These are phyloP conservation scores for Ctenosaura bakeri DNA, from an alignment of 2,797 vertebrate genomes.

Conservation along the genomic window DNA sequence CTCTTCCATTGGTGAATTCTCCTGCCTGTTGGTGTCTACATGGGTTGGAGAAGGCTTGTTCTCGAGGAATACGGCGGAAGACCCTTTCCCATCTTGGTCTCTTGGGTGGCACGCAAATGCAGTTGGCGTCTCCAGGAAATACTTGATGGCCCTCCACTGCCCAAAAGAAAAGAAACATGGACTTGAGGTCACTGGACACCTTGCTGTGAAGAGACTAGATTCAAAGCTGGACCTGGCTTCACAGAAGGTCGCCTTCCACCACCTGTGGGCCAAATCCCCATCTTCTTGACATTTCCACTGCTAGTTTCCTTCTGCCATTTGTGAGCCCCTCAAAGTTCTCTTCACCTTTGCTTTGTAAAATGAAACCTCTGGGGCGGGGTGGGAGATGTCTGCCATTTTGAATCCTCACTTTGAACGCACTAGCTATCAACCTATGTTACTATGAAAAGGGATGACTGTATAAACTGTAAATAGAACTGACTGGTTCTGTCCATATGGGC, in stretches of 20 bases:
- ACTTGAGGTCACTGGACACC: conserved; percentile 3
- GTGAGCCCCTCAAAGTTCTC: neutral
- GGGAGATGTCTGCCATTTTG: neutral
- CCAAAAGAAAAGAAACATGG: neutral
- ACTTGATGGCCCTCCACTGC: too few relatives aligned
- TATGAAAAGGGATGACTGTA: neutral
- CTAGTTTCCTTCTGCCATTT: neutral
- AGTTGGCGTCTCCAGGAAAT: too few relatives aligned
- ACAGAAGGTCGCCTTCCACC: neutral
- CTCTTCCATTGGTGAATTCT: neutral
- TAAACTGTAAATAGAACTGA: conserved; percentile 3
- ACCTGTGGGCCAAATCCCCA: neutral
- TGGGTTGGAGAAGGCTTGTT: neutral
- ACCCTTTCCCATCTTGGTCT: too few relatives aligned
- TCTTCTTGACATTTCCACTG: neutral
- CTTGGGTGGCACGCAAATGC: neutral
- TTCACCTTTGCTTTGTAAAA: conserved; percentile 17
- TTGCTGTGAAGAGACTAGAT: neutral
- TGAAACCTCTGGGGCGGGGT: neutral
- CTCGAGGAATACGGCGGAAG: neutral
- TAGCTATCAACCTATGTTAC: neutral
- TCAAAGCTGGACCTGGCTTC: too few relatives aligned
- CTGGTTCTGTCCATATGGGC: neutral
- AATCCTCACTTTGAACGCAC: neutral
- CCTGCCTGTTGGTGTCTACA: neutral